These are phyloP conservation scores for Agrochola lota DNA, from an alignment of 2,888 invertebrate species.

Conservation along the genomic window DNA sequence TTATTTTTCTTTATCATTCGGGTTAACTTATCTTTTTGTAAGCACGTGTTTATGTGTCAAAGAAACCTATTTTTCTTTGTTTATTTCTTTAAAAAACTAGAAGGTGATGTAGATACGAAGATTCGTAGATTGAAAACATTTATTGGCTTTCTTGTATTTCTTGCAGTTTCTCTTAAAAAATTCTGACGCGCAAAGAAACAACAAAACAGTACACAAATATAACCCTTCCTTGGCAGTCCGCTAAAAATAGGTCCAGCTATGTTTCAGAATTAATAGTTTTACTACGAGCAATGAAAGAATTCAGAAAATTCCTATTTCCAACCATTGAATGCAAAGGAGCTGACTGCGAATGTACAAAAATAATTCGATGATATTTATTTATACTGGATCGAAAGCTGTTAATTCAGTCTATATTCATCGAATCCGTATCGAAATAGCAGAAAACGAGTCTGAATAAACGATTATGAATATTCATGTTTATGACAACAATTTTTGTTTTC, in stretches of 20 bases:
- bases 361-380: conserved; percentile 33
- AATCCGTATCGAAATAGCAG: conserved; percentile 17
- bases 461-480: conserved; percentile 54
- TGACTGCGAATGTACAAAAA: background rate
- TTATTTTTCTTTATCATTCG: too few relatives aligned
- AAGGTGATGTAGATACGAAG: background rate
- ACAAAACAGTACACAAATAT: too few relatives aligned
- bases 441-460: conserved; percentile 35
- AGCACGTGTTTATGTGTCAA: too few relatives aligned
- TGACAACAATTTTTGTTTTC: conserved; percentile 26
- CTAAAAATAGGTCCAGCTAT: too few relatives aligned
- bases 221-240: too few relatives aligned
- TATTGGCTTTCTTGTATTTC: too few relatives aligned
- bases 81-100: background rate
- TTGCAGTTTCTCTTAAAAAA: too few relatives aligned
- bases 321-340: background rate
- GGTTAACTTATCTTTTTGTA: too few relatives aligned
- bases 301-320: background rate
- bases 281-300: background rate
- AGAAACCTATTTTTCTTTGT: too few relatives aligned
- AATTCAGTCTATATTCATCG: conserved; percentile 19
- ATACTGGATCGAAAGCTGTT: conserved; percentile 26
- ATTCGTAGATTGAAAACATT: background rate
- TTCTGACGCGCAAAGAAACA: too few relatives aligned
- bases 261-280: background rate